Evolutionary conservation across 2,888 invertebrate species (phyloP), one percentile per base, ranked within the genome.

Genomic region (Enchytraeus crypticus): DNA sequence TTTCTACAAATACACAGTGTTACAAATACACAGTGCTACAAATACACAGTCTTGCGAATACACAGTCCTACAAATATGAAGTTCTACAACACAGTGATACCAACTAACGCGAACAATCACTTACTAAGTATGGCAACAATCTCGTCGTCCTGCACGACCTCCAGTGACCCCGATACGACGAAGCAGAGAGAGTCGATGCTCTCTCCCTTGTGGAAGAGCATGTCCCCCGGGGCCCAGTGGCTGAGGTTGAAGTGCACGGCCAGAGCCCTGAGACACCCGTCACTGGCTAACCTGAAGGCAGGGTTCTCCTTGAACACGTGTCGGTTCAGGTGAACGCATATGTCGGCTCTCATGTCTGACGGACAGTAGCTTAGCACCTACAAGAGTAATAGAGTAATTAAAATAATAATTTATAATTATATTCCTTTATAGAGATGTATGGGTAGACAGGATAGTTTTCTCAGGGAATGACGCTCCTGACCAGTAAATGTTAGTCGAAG

Each of bases 291-390:
- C 62, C 64, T 84, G 67, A 79, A 82, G 53, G 81, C 82, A 5
- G 81, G 78, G 67, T 82, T 82, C 67, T 82, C 82, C 64, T 81
- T 76, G 71, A 82, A 83, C 76, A 97, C 98, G 83, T 97, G 97
- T 70, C 98, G 86, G 84, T 98, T 98, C 71, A 99, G 85, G 83
- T 98, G 98, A 73, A 98, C 98, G 83, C 98, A 98, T 79, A 98
- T 95, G 82, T 98, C 98, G 59, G 98, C 98, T 82, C 96, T 97
- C 98, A 98, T 99, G 83, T 99, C 98, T 82, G 99, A 98, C 56
- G 98, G 98, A 83, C 98, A 98, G 84, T 98, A 98, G 84, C 96
- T 95, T 75, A 99, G 85, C 77, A 98, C 98, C 92, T 92, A 83
- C 5, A 33, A n/a, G n/a, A n/a, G n/a, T n/a, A n/a, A n/a, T n/a